Conservation (phyloP, 2,888 invertebrate species). For the Leuctra nigra region DNA sequence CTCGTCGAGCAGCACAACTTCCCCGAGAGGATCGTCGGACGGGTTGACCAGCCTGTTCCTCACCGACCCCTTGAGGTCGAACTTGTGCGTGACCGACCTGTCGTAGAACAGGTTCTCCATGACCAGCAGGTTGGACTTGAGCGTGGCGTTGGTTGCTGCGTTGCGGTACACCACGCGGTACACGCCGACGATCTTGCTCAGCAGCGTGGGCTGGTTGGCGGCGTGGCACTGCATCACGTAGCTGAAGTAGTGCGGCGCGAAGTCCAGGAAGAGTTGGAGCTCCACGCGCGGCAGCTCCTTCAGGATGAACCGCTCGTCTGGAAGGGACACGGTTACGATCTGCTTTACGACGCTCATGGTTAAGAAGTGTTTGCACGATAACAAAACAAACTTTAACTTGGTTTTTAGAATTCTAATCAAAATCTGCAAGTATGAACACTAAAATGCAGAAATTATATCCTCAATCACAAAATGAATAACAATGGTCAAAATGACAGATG, state of each 20-base stretch:
- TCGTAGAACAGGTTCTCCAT: slow-evolving; percentile 97
- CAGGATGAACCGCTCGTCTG: slow-evolving; percentile 88
- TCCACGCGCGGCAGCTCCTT: slow-evolving; percentile 94
- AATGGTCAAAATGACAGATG: too few species aligned
- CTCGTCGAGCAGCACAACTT: slow-evolving; percentile 89
- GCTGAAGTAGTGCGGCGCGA: slow-evolving; percentile 91
- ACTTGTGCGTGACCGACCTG: slow-evolving; percentile 62
- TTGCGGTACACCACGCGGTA: slow-evolving; percentile 63
- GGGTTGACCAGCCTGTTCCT: slow-evolving; percentile 78
- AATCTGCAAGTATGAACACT: too few species aligned
- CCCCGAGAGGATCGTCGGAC: slow-evolving; percentile 58
- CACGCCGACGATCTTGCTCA: slow-evolving; percentile 88
- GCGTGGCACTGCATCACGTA: slow-evolving; percentile 75
- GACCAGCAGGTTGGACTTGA: slow-evolving; percentile 66
- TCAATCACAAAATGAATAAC: too few species aligned
- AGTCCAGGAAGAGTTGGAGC: slow-evolving; percentile 84
- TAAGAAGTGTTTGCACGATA: too few species aligned
- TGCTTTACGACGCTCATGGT: too few species aligned
- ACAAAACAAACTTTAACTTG: too few species aligned
- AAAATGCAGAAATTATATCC: too few species aligned
- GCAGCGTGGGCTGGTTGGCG: slow-evolving; percentile 66
- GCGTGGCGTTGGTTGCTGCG: slow-evolving; percentile 46
- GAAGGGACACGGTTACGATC: too few species aligned
- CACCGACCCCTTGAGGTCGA: slow-evolving; percentile 94
- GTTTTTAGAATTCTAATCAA: too few species aligned